Base-by-base conservation (phyloP, 2,797 vertebrate genomes). In the Amazona ochrocephala region DNA sequence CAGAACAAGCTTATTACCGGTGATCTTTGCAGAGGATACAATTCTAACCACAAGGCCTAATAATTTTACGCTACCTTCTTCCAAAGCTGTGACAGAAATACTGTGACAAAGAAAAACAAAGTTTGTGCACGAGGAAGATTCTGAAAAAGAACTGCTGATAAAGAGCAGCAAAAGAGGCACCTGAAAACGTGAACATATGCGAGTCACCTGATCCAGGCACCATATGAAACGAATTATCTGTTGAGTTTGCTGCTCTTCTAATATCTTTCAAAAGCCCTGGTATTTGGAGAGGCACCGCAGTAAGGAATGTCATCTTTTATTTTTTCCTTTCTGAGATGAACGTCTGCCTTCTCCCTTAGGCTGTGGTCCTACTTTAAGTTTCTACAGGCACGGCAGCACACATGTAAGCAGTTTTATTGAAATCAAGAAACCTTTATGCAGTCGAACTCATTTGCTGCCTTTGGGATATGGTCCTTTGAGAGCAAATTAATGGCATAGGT, bases 251-350 rank as follows among this genome's bases (percentile, higher is more conserved):
- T 93, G 88, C 56, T 72, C 67, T 37, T 19, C 86, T 83, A 86
- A 82, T 68, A 91, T 72, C 84, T 93, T 93, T 77, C 76, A 74
- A 93, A 93, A 93, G 64, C 80, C 83, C 56, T 74, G 64, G 39
- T 94, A 95, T 91, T 80, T 93, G 90, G 90, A 94, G 75, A 96
- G 84, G 78, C 75, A 93, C 65, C 62, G 61, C 88, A 90, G 78
- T 54, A 77, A 85, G 88, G 83, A 94, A 96, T 92, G 91, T 90
- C 88, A 87, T 80, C 50, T 78, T 93, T 80, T 80, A 18, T 83
- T 93, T 88, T 37, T 81, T 10, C 7, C 76, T 50, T 75, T 87
- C 71, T 39, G 79, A 89, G 75, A 93, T 54, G 68, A 94, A 74
- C 0, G 10, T 64, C 82, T 94, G 90, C 68, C 78, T 91, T 83